Evolutionary conservation across 2,113 vertebrate genomes (phyloP).

Genomic region (Campylorhamphus procurvoides): DNA sequence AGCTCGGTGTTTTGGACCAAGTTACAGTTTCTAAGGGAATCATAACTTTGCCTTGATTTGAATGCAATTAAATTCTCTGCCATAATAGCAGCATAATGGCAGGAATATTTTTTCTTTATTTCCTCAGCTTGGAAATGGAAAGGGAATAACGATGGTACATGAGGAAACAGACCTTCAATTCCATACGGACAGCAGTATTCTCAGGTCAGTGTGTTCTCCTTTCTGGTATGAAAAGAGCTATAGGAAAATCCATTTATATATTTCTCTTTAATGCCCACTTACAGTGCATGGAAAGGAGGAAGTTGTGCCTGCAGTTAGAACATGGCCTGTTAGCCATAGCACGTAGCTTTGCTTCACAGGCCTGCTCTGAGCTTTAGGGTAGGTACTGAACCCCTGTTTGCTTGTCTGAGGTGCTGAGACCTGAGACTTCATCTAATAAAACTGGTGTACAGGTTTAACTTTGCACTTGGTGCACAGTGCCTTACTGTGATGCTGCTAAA

Average conservation of each 20-base stretch:
- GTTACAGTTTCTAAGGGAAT: slow-evolving; percentile 28
- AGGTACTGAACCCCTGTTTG: not conserved
- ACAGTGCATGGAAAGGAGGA: not conserved
- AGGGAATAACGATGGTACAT: not conserved
- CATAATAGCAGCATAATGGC: not conserved
- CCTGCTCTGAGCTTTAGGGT: not conserved
- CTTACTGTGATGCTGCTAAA: not conserved
- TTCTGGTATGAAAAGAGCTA: not conserved
- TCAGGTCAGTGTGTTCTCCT: not conserved
- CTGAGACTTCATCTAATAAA: not conserved
- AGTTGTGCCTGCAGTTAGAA: not conserved
- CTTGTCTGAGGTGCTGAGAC: not conserved
- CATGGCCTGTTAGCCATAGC: not conserved
- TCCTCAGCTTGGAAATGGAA: slow-evolving; percentile 20
- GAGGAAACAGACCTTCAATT: not conserved
- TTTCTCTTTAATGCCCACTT: not conserved
- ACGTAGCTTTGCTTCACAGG: not conserved
- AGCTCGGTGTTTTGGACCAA: not conserved
- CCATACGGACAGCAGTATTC: not conserved
- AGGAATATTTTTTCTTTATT: not conserved
- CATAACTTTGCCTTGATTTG: slow-evolving; percentile 13
- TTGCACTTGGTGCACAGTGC: not conserved
- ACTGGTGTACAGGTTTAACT: not conserved
- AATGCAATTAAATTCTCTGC: slow-evolving; percentile 18
- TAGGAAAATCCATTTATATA: not conserved